A percentile compares a stretch with the other conserved stretches of the same genome.
Evolutionary conservation across 2,888 invertebrate genomes (phyloP).

Genomic region (Sphecodes monilicornis): DNA sequence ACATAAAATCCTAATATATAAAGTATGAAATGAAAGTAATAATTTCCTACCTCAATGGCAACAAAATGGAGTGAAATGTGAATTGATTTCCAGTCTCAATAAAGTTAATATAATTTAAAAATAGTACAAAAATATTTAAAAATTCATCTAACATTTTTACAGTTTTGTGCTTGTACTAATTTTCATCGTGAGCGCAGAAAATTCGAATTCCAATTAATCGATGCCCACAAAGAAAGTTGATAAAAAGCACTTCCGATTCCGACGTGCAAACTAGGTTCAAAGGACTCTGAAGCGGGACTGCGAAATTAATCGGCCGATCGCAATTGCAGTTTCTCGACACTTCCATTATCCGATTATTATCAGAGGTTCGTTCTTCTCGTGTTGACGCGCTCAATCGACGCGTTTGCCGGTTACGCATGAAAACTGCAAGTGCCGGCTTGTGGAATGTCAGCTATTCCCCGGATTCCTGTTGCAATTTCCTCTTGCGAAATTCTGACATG

Average conservation of each 20-base stretch:
- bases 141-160: background rate
- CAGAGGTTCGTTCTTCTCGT: conserved; percentile 30
- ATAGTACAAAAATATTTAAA: too few relatives aligned
- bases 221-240: background rate
- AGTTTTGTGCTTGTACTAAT: background rate
- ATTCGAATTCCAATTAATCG: background rate
- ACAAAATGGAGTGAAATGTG: background rate
- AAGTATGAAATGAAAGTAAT: too few relatives aligned
- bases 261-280: conserved; percentile 1
- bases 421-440: conserved; percentile 27
- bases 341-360: conserved; percentile 54
- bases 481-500: background rate
- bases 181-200: background rate
- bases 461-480: conserved; percentile 12
- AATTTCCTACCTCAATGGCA: too few relatives aligned
- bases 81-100: background rate
- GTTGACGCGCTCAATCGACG: conserved; percentile 13
- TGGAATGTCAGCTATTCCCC: conserved; percentile 1
- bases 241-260: background rate
- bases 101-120: too few relatives aligned
- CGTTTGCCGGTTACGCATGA: conserved; percentile 13
- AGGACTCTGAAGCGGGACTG: conserved; percentile 12
- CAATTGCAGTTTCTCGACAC: conserved; percentile 40
- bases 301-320: conserved; percentile 39
- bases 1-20: too few relatives aligned